Evolutionary conservation across 2,113 vertebrate genomes (phyloP).

Genomic region (Festucalex cinctus): DNA sequence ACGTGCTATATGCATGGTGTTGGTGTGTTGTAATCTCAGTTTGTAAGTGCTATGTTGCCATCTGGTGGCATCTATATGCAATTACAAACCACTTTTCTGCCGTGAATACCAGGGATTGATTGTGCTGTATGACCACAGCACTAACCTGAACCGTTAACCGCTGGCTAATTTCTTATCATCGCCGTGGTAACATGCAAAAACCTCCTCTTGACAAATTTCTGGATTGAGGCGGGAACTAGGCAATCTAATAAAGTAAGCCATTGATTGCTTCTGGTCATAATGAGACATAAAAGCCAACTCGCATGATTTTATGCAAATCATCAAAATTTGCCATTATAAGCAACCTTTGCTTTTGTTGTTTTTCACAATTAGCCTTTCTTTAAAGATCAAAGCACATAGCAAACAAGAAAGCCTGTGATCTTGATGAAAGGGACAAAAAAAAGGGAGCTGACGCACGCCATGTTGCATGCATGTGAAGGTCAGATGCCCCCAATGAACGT

Average conservation of each 20-base stretch:
- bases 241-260: neutral
- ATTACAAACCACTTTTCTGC: too few species aligned
- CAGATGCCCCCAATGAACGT: constrained; percentile 24
- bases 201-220: neutral
- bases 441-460: neutral
- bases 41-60: too few species aligned
- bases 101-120: too few species aligned
- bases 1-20: too few species aligned
- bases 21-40: too few species aligned
- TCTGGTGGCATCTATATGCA: too few species aligned
- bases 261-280: neutral
- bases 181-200: neutral
- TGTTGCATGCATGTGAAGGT: constrained; percentile 7
- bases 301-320: neutral
- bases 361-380: constrained; percentile 11
- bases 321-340: neutral
- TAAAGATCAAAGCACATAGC: constrained; percentile 9
- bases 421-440: constrained; percentile 20
- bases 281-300: neutral
- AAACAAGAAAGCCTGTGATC: constrained; percentile 13
- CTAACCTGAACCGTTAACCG: too few species aligned
- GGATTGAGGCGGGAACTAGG: neutral
- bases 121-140: too few species aligned
- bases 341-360: neutral
- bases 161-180: neutral